Evolutionary conservation across 1,140 invertebrate species (phyloP).

Genomic region (Atta texana): DNA sequence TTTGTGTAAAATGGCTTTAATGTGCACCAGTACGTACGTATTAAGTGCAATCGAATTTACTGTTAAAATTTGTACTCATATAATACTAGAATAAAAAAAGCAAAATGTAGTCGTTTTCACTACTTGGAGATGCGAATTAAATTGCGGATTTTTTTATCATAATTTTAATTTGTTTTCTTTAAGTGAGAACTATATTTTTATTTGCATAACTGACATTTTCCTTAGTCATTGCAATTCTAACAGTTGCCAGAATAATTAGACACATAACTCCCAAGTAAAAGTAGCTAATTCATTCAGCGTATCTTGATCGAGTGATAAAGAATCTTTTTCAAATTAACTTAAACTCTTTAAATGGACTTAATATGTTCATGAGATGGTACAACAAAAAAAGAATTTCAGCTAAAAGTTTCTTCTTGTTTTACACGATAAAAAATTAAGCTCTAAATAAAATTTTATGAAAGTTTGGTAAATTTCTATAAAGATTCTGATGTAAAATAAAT

Average conservation of each 20-base stretch:
- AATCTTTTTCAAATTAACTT: neutral
- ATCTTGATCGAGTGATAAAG: constrained; percentile 8
- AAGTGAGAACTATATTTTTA: constrained; percentile 1
- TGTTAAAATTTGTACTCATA: neutral
- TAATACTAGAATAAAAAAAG: neutral
- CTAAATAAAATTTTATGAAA: neutral
- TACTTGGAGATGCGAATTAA: constrained; percentile 8
- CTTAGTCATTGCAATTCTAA: constrained; percentile 50
- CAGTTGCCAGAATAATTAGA: constrained; percentile 22
- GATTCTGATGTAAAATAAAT: neutral
- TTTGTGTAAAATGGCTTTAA: too few relatives aligned
- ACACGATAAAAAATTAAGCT: neutral
- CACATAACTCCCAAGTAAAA: constrained; percentile 23
- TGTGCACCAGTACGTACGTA: too few relatives aligned
- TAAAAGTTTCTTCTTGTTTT: neutral
- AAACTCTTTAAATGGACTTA: neutral
- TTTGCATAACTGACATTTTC: constrained; percentile 7
- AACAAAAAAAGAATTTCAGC: neutral
- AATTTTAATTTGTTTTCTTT: constrained; percentile 13
- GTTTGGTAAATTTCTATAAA: neutral
- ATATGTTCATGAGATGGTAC: neutral
- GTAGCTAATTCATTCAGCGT: constrained; percentile 30
- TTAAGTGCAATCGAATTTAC: too few relatives aligned
- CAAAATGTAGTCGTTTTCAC: neutral
- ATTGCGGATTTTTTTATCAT: constrained; percentile 9